These are phyloP conservation scores for Drosophila nikananu DNA, from an alignment of 1,140 invertebrate species.

Conservation along the genomic window DNA sequence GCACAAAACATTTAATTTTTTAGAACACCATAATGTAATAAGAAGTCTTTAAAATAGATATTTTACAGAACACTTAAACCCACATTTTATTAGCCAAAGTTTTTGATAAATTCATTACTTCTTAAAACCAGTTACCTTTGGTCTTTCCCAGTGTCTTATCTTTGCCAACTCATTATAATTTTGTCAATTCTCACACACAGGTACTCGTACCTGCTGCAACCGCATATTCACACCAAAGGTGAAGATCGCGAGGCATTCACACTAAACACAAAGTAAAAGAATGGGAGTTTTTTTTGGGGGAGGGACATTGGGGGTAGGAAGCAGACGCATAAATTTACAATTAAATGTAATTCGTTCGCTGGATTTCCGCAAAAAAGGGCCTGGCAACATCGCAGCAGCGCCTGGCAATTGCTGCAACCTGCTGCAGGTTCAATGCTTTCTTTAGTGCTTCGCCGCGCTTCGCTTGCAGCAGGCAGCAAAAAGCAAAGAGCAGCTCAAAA, in stretches of 20 bases:
- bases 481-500: slow-evolving; percentile 18
- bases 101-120: neutral
- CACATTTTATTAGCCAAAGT: no score
- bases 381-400: slow-evolving; percentile 28
- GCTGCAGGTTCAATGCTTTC: slow-evolving; percentile 80
- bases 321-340: slow-evolving; percentile 80
- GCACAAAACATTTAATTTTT: no score
- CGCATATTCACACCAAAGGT: slow-evolving; percentile 60
- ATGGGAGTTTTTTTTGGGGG: neutral
- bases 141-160: slow-evolving; percentile 8
- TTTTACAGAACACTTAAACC: no score
- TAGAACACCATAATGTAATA: no score
- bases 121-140: neutral
- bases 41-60: no score
- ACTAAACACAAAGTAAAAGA: slow-evolving; percentile 16
- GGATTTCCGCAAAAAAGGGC: slow-evolving; percentile 78
- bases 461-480: slow-evolving; percentile 59
- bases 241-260: slow-evolving; percentile 73
- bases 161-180: slow-evolving; percentile 76
- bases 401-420: slow-evolving; percentile 48
- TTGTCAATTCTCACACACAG: slow-evolving; percentile 80
- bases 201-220: slow-evolving; percentile 31
- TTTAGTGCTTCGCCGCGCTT: slow-evolving; percentile 74
- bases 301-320: neutral
- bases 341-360: slow-evolving; percentile 81